Evolutionary conservation across 2,113 vertebrate species (phyloP).

Genomic region (Charadrius vociferus): DNA sequence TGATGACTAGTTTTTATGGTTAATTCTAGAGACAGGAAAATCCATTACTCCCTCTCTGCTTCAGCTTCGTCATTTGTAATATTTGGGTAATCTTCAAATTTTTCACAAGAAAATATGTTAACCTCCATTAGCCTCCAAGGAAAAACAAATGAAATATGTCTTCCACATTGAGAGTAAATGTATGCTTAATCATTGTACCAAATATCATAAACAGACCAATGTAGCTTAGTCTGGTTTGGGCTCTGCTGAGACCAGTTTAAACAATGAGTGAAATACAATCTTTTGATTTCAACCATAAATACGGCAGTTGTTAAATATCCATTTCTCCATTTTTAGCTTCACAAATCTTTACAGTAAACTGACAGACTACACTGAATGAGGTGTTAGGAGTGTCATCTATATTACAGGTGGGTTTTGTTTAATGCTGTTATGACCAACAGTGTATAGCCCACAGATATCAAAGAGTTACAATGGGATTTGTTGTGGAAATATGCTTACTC

Average conservation of each 20-base stretch:
- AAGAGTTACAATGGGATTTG: background rate
- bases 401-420: background rate
- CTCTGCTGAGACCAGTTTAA: background rate
- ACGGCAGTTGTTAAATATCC: background rate
- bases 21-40: background rate
- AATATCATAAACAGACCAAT: background rate
- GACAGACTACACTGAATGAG: background rate
- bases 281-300: background rate
- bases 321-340: background rate
- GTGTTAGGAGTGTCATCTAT: background rate
- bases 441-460: background rate
- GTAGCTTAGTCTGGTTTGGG: background rate
- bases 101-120: background rate
- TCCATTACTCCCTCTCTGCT: background rate
- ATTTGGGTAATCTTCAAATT: background rate
- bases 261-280: background rate
- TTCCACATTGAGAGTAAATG: background rate
- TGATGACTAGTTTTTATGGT: background rate
- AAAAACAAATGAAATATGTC: background rate
- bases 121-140: background rate
- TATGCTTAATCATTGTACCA: background rate
- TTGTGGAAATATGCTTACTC: background rate
- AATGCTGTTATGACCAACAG: background rate
- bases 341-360: background rate
- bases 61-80: background rate